These are phyloP conservation scores for Eclectus roratus DNA, from an alignment of 2,113 vertebrate species.

Conservation along the genomic window DNA sequence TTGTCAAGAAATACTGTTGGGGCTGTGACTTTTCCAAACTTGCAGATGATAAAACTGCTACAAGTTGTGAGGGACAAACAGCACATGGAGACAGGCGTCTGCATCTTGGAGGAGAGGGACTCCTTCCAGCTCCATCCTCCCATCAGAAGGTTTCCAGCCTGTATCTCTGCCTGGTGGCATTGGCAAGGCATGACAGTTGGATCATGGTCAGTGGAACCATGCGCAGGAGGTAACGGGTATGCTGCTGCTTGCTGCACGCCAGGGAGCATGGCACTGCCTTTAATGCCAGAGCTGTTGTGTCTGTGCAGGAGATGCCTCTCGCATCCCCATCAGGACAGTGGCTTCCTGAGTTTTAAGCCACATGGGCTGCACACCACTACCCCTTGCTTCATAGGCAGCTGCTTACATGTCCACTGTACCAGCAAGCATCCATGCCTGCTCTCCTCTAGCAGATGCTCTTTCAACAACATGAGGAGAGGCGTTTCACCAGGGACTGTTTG, in stretches of 20 bases:
- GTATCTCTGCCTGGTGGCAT: neutral
- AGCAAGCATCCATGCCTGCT: neutral
- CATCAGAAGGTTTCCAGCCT: neutral
- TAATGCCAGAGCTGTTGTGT: neutral
- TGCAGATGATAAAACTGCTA: neutral
- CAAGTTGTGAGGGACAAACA: neutral
- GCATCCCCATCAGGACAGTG: neutral
- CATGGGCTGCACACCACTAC: neutral
- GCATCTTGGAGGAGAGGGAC: neutral
- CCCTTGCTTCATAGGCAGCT: neutral
- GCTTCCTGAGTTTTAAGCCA: neutral
- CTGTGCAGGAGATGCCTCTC: neutral
- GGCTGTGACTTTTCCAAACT: conserved; percentile 5
- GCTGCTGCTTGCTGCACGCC: no score
- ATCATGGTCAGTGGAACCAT: neutral
- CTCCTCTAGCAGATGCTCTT: neutral
- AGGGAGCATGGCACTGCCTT: neutral
- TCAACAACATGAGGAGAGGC: fast-evolving
- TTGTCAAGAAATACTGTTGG: neutral
- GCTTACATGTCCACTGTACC: neutral
- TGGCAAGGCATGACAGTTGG: neutral
- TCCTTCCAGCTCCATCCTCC: neutral
- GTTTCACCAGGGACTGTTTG: neutral
- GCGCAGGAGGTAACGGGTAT: fast-evolving
- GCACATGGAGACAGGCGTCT: neutral